Conservation (phyloP, 1,140 invertebrate genomes). For the Anastatus disparis region DNA sequence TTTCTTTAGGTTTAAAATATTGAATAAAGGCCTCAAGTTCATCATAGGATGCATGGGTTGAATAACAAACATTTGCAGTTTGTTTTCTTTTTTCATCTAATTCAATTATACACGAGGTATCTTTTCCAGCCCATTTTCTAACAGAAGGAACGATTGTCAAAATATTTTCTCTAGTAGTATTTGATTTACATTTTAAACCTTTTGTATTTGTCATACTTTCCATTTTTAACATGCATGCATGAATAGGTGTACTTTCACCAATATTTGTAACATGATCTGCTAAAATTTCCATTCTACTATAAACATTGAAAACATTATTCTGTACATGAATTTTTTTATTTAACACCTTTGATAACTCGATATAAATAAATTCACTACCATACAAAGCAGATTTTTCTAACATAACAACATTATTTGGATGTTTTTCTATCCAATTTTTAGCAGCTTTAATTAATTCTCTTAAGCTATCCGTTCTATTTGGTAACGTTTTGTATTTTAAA, state of each 20-base stretch:
- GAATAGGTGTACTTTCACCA: conserved; percentile 58
- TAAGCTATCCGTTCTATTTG: conserved; percentile 69
- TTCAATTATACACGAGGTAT: conserved; percentile 52
- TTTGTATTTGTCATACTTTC: conserved; percentile 1
- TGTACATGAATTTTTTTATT: conserved; percentile 69
- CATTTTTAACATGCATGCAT: conserved; percentile 59
- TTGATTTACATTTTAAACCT: conserved; percentile 47
- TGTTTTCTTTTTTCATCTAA: conserved; percentile 48
- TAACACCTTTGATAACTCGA: conserved; percentile 67
- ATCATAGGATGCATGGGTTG: conserved; percentile 72
- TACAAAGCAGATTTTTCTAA: conserved; percentile 68
- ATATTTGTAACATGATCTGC: conserved; percentile 59
- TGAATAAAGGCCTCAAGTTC: conserved; percentile 69
- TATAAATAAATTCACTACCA: conserved; percentile 73
- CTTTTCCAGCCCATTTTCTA: conserved; percentile 64
- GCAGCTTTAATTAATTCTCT: conserved; percentile 64
- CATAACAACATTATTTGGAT: conserved; percentile 65
- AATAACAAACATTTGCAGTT: conserved; percentile 70
- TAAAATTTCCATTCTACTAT: conserved; percentile 61
- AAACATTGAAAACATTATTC: conserved; percentile 53
- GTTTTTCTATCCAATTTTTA: conserved; percentile 67
- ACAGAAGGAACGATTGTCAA: conserved; percentile 67
- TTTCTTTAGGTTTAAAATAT: conserved; percentile 67
- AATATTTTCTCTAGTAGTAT: conserved; percentile 47
- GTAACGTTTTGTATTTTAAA: conserved; percentile 66